Evolutionary conservation across 2,113 vertebrate genomes (phyloP).

Genomic region (Calyptommatus sinebrachiatus): DNA sequence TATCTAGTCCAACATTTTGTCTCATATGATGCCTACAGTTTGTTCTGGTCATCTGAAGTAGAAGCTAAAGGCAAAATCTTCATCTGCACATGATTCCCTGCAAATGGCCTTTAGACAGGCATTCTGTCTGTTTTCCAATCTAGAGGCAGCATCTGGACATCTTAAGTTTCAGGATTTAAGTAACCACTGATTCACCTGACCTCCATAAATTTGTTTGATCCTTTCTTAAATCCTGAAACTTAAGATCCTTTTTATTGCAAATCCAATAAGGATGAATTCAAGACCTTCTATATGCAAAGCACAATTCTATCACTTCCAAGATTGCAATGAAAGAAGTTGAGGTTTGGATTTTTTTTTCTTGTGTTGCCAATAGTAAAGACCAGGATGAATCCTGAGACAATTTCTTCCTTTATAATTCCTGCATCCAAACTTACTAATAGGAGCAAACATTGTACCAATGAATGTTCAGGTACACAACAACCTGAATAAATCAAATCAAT

Average conservation of each 20-base stretch:
- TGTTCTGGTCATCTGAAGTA: too few relatives aligned
- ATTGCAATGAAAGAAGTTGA: neutral
- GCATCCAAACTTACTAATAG: neutral
- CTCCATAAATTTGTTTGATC: too few relatives aligned
- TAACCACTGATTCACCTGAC: too few relatives aligned
- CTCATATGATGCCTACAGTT: too few relatives aligned
- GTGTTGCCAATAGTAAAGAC: neutral
- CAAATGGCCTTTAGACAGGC: too few relatives aligned
- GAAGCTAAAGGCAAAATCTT: too few relatives aligned
- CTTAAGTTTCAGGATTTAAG: too few relatives aligned
- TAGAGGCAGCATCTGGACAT: too few relatives aligned
- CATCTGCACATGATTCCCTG: too few relatives aligned
- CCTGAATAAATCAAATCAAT: neutral
- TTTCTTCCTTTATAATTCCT: neutral
- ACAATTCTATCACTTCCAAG: neutral
- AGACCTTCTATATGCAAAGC: neutral
- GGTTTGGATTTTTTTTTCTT: neutral
- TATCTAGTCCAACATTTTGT: too few relatives aligned
- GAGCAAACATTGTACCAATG: neutral
- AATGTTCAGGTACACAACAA: neutral
- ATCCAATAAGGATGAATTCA: neutral
- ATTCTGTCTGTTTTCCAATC: too few relatives aligned
- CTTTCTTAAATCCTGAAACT: neutral
- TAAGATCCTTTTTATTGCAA: neutral
- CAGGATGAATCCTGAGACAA: neutral